Evolutionary conservation across 2,797 vertebrate species (phyloP), one percentile per base, ranked within the genome.

Genomic region (Leontopithecus rosalia): DNA sequence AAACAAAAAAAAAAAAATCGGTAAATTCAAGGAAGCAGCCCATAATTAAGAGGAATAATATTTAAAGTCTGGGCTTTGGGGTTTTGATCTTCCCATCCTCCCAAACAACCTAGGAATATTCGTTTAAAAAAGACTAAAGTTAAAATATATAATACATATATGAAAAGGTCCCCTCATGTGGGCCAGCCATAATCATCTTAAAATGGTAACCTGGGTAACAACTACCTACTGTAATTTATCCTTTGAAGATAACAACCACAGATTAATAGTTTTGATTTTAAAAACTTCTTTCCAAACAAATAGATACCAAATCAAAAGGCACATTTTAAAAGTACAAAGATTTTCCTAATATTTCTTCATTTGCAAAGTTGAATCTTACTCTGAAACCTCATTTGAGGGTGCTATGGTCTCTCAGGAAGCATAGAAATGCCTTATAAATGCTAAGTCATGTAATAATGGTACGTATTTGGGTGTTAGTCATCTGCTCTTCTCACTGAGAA

Each of bases 211-310:
- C 57, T 28, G 19, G 13, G 11, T 43, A 67, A 7, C 26, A 77
- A 91, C 22, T 58, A 46, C n/a, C 55, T 13, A 50, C 11, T 26
- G 41, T 50, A 39, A 72, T 50, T 96, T 50, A 75, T 41, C 28
- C 64, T 86, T 81, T 84, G 20, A 93, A 41, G 72, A 61, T 72
- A 91, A 73, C 1, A 30, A 67, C 12, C 30, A 76, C 33, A 83
- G 19, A 89, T 1, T 67, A 28, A 89, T 4, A 39, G n/a, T 57
- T 88, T 85, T 86, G 33, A 82, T 85, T 94, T 85, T 41, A 64
- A 96, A 94, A 88, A 13, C 28, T 33, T 97, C 83, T 79, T 94
- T 90, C 72, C 58, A 96, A 88, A 91, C 41, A 89, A 30, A 82
- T 0, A 73, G 46, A 30, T 11, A 80, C 10, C 55, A 52, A 85